A percentile compares a stretch with the other conserved stretches of the same genome.
Conservation (phyloP, 2,888 invertebrate species). For the Drosophila paucipuncta region DNA sequence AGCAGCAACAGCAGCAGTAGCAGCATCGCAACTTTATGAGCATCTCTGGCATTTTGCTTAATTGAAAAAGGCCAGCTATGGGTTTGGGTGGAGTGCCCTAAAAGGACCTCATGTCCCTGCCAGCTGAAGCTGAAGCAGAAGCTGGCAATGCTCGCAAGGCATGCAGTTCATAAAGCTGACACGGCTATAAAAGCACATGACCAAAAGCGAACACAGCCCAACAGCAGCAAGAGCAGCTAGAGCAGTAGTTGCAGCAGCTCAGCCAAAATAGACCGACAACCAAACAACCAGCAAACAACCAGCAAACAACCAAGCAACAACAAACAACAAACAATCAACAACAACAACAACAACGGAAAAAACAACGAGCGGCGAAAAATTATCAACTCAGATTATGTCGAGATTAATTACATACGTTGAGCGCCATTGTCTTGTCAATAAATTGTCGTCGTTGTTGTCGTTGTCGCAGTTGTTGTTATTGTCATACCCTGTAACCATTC, state of each 20-base stretch:
- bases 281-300: slow-evolving; percentile 41
- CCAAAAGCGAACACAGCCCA: slow-evolving; percentile 53
- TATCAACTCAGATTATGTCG: slow-evolving; percentile 85
- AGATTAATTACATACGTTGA: slow-evolving; percentile 84
- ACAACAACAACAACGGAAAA: slow-evolving; percentile 42
- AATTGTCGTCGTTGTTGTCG: slow-evolving; percentile 70
- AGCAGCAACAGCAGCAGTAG: slow-evolving; percentile 14
- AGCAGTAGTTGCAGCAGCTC: slow-evolving; percentile 23
- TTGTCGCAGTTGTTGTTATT: slow-evolving; percentile 43
- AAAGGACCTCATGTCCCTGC: slow-evolving; percentile 73
- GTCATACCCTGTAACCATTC: slow-evolving; percentile 27
- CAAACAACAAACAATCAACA: slow-evolving; percentile 46
- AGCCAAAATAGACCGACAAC: slow-evolving; percentile 66
- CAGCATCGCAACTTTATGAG: slow-evolving; percentile 65
- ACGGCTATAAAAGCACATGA: slow-evolving; percentile 77
- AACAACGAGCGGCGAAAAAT: slow-evolving; percentile 75
- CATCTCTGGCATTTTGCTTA: slow-evolving; percentile 74
- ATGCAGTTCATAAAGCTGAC: slow-evolving; percentile 77
- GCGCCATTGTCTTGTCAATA: slow-evolving; percentile 85
- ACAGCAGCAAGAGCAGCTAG: slow-evolving; percentile 30
- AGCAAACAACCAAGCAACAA: slow-evolving; percentile 41
- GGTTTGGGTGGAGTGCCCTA: slow-evolving; percentile 54
- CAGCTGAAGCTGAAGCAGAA: slow-evolving; percentile 4
- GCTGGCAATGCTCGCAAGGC: slow-evolving; percentile 49
- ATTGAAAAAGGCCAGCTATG: slow-evolving; percentile 69